Evolutionary conservation across 2,113 vertebrate genomes (phyloP).

Genomic region (Recurvirostra avosetta): DNA sequence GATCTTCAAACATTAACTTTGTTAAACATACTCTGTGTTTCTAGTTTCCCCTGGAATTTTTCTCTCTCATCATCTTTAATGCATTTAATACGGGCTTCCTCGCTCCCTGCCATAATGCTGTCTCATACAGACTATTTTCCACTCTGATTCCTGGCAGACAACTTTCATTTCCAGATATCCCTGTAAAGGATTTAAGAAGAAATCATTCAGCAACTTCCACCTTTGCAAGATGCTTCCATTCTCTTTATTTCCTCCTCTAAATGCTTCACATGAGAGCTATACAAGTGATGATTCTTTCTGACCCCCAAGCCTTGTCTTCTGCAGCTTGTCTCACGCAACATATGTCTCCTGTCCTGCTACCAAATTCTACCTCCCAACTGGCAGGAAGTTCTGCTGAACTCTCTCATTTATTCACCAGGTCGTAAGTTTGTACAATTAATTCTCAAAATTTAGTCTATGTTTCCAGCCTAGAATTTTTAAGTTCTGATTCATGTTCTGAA

Average conservation of each 20-base stretch:
- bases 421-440: background rate
- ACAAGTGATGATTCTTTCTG: background rate
- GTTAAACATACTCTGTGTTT: background rate
- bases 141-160: background rate
- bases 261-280: background rate
- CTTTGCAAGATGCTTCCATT: background rate
- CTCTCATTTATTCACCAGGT: background rate
- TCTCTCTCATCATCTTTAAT: background rate
- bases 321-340: background rate
- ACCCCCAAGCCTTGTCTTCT: background rate
- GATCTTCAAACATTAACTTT: background rate
- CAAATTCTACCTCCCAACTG: background rate
- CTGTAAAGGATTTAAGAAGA: background rate
- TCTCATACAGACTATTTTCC: background rate
- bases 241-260: background rate
- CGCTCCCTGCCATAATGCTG: accelerated
- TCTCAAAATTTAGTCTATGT: background rate
- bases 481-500: background rate
- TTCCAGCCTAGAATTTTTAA: background rate
- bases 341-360: background rate
- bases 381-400: background rate
- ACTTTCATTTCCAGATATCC: background rate
- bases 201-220: background rate
- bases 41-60: background rate
- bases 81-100: background rate